phyloP scores from a whole-genome alignment of 2,888 invertebrate genomes.

The Anorthoa munda region DNA sequence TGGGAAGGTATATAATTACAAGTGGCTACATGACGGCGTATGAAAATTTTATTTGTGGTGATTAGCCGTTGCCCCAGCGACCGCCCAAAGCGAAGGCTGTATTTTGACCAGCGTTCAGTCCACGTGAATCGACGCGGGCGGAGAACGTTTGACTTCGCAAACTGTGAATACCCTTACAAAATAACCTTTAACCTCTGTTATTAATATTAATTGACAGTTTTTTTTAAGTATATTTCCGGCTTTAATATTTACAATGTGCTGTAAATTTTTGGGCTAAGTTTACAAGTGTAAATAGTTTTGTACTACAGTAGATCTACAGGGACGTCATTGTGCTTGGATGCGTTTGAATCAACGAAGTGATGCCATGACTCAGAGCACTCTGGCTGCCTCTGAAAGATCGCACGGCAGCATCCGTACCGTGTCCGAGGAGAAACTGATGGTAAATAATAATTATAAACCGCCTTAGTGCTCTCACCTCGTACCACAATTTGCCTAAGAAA shows the following conservation, averaged over 20 bases:
- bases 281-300: conserved; percentile 32
- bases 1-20: conserved; percentile 47
- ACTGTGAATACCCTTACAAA: conserved; percentile 60
- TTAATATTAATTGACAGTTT: not conserved
- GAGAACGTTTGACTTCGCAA: conserved; percentile 69
- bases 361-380: conserved; percentile 87
- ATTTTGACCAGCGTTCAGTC: conserved; percentile 85
- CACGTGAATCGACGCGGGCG: conserved; percentile 80
- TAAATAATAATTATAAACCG: conserved; percentile 60
- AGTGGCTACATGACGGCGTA: conserved; percentile 72
- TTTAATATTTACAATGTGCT: conserved; percentile 4
- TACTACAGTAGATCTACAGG: not conserved
- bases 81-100: conserved; percentile 82
- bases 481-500: too few relatives aligned
- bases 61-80: conserved; percentile 87
- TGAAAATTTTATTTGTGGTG: conserved; percentile 88
- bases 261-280: conserved; percentile 10
- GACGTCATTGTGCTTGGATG: conserved; percentile 47
- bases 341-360: conserved; percentile 68
- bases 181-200: conserved; percentile 7
- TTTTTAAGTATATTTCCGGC: not conserved
- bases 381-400: conserved; percentile 80
- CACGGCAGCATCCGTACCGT: conserved; percentile 81
- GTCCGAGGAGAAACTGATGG: conserved; percentile 88
- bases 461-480: too few relatives aligned